phyloP scores from a whole-genome alignment of 2,113 vertebrate species.

The Cervus canadensis region DNA sequence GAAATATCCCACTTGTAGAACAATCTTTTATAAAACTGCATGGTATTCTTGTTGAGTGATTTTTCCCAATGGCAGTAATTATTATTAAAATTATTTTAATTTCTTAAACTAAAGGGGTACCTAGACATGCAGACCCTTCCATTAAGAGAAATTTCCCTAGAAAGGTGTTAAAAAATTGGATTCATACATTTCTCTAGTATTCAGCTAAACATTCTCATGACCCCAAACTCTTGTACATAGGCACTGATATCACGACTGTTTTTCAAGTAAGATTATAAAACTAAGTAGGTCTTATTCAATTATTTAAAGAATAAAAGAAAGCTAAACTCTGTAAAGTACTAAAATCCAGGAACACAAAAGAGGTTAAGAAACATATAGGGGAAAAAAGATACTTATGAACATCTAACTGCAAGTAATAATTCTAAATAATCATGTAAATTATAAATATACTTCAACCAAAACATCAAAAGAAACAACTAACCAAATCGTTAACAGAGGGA shows the following conservation, averaged over 20 bases:
- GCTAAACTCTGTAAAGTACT: background rate
- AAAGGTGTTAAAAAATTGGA: background rate
- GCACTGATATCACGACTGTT: background rate
- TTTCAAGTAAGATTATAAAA: background rate
- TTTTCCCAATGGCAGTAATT: background rate
- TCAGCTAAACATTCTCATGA: background rate
- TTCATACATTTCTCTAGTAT: background rate
- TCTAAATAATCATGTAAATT: background rate
- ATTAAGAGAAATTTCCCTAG: background rate
- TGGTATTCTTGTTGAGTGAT: background rate
- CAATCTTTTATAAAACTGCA: background rate
- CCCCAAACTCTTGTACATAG: background rate
- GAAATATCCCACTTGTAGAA: background rate
- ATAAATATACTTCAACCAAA: background rate
- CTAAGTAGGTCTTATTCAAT: background rate
- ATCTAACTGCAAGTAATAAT: background rate
- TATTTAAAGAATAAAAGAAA: background rate
- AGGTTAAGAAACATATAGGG: background rate
- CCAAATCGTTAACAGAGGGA: background rate
- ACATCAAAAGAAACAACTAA: background rate
- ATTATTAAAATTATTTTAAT: background rate
- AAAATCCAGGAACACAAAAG: background rate
- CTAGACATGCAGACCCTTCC: background rate
- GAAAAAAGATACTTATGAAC: background rate
- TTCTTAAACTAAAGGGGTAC: background rate